Percentiles rank a stretch among this genome's conserved stretches.
phyloP scores from a whole-genome alignment of 2,113 vertebrate species.

The Myiagra hebetior region DNA sequence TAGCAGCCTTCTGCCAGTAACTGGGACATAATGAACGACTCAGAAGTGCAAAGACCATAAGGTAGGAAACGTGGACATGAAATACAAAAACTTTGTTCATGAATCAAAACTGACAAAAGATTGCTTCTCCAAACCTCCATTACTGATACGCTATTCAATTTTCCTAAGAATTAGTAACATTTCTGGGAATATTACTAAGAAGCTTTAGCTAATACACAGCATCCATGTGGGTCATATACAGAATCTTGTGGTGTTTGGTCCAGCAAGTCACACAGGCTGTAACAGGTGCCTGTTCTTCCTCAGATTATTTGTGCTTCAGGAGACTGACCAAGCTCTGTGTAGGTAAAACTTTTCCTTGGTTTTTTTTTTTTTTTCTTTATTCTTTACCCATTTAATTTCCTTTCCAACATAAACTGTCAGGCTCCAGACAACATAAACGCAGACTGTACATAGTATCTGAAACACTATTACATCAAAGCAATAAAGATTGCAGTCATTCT shows the following conservation, averaged over 20 bases:
- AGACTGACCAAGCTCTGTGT: not conserved
- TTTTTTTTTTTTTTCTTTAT: not conserved
- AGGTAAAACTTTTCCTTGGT: not conserved
- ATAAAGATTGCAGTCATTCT: not conserved
- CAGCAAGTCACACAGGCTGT: not conserved
- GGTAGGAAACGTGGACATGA: not conserved
- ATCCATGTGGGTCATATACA: not conserved
- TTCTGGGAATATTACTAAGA: not conserved
- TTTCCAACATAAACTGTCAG: not conserved
- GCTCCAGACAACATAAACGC: not conserved
- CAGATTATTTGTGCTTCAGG: not conserved
- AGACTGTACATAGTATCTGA: slow-evolving; percentile 6
- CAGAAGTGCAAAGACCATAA: not conserved
- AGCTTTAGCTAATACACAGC: not conserved
- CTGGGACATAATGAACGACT: not conserved
- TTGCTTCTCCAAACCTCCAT: not conserved
- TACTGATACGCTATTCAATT: not conserved
- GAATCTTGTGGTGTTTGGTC: not conserved
- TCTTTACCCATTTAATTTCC: slow-evolving; percentile 2
- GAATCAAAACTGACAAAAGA: not conserved
- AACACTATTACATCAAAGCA: slow-evolving; percentile 14
- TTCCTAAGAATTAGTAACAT: not conserved
- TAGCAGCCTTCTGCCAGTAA: not conserved
- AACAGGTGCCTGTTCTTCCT: not conserved
- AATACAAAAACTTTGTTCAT: not conserved